phyloP scores from a whole-genome alignment of 2,113 vertebrate species.

The Larimichthys polyactis region DNA sequence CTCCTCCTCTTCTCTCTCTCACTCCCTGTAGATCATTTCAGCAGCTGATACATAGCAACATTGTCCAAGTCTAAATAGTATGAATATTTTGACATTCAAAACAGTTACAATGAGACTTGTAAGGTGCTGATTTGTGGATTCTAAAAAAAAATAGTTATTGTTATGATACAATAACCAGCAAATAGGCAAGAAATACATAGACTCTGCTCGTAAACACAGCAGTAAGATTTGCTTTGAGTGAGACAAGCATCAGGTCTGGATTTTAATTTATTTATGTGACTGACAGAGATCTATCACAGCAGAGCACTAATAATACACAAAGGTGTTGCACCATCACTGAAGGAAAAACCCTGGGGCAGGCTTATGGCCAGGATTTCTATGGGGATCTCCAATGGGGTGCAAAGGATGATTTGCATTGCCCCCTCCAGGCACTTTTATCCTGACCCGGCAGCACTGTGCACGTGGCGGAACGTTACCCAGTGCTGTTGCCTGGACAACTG shows the following conservation, averaged over 20 bases:
- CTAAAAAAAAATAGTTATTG: background rate
- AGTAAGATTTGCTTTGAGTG: slow-evolving; percentile 1
- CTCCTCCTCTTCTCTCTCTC: background rate
- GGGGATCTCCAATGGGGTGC: slow-evolving; percentile 44
- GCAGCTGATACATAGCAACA: slow-evolving; percentile 11
- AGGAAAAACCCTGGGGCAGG: slow-evolving; percentile 48
- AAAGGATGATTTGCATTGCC: slow-evolving; percentile 64
- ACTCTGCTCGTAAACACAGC: background rate
- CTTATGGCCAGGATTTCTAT: slow-evolving; percentile 56
- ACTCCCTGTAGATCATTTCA: background rate
- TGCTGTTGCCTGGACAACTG: slow-evolving; percentile 76
- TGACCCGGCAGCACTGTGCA: slow-evolving; percentile 56
- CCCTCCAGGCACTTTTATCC: slow-evolving; percentile 69
- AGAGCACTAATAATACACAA: slow-evolving; percentile 34
- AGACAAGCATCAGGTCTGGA: slow-evolving; percentile 12
- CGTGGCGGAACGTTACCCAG: slow-evolving; percentile 50
- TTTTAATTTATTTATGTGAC: slow-evolving; percentile 53
- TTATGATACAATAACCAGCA: background rate
- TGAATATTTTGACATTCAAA: slow-evolving; percentile 13
- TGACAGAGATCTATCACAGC: slow-evolving; percentile 23
- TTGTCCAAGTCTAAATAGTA: background rate
- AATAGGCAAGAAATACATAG: background rate
- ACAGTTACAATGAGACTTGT: slow-evolving; percentile 10
- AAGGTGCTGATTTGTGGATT: background rate
- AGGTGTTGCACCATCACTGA: slow-evolving; percentile 44